These are phyloP conservation scores for Enteromius afrohamiltoni DNA, from an alignment of 2,797 vertebrate genomes.

Conservation along the genomic window DNA sequence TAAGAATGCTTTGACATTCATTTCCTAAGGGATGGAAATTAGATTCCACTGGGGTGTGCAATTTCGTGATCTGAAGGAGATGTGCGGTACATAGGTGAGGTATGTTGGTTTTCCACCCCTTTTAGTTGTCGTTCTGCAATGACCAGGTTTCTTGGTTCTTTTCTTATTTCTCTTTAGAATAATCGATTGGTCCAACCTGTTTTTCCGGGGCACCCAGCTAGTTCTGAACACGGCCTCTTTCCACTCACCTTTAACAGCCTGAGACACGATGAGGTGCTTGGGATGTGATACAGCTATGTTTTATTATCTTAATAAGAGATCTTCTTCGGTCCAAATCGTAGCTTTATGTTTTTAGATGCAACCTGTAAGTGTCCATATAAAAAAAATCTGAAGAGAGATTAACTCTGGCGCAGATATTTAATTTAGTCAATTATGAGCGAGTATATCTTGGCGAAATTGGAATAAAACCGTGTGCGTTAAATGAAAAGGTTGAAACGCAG, in stretches of 20 bases:
- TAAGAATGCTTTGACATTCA: constrained; percentile 70
- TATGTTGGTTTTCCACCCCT: constrained; percentile 11
- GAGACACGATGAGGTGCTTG: constrained; percentile 5
- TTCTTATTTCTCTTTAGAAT: constrained; percentile 23
- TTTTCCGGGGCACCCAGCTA: not conserved
- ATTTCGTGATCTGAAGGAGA: constrained; percentile 44
- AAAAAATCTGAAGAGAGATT: not conserved
- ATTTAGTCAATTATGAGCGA: not conserved
- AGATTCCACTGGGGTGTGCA: constrained; percentile 60
- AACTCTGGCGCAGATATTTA: not conserved
- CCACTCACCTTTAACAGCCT: not conserved
- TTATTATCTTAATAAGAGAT: not conserved
- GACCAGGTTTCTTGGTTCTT: not conserved
- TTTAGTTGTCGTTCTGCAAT: constrained; percentile 7
- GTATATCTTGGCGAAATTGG: not conserved
- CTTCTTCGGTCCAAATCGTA: not conserved
- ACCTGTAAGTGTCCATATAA: not conserved
- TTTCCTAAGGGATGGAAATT: constrained; percentile 63
- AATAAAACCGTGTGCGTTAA: not conserved
- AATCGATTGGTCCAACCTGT: not conserved
- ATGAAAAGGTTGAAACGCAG: not conserved
- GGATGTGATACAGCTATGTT: not conserved
- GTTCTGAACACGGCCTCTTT: not conserved
- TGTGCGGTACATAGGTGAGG: constrained; percentile 34
- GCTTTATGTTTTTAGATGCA: not conserved